Evolutionary conservation across 2,113 vertebrate species (phyloP).

Genomic region (Cranoglanis bouderius): DNA sequence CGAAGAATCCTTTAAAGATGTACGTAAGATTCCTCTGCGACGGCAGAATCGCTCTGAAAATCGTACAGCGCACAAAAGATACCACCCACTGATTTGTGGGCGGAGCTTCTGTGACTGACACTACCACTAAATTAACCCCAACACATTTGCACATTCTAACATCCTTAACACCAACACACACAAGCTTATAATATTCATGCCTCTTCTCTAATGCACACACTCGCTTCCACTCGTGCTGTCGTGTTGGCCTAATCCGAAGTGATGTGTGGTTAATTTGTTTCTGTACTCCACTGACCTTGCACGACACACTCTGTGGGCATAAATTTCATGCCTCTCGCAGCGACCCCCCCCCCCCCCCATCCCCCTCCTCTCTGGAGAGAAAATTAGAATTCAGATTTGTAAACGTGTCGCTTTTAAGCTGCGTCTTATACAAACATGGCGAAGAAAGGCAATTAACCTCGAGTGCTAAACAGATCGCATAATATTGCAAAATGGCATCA

Average conservation of each 20-base stretch:
- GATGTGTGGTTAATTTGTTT: slow-evolving; percentile 74
- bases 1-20: not conserved
- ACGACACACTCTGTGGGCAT: slow-evolving; percentile 64
- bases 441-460: slow-evolving; percentile 73
- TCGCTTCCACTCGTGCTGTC: slow-evolving; percentile 54
- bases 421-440: slow-evolving; percentile 58
- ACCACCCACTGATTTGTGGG: not conserved
- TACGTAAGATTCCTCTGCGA: not conserved
- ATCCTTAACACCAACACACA: not conserved
- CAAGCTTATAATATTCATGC: not conserved
- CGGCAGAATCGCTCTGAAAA: not conserved
- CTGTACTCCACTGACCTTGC: slow-evolving; percentile 67
- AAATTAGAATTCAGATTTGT: slow-evolving; percentile 73
- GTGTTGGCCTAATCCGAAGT: slow-evolving; percentile 70
- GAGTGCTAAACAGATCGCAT: slow-evolving; percentile 64
- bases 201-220: slow-evolving; percentile 5
- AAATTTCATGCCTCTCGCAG: slow-evolving; percentile 61
- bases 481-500: slow-evolving; percentile 65
- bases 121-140: slow-evolving; percentile 10
- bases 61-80: not conserved
- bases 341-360: not conserved
- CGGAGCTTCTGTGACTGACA: not conserved
- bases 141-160: slow-evolving; percentile 1
- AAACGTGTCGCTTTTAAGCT: slow-evolving; percentile 72
- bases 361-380: slow-evolving; percentile 46